phyloP scores from a whole-genome alignment of 2,113 vertebrate species.

The Prolemur simus region DNA sequence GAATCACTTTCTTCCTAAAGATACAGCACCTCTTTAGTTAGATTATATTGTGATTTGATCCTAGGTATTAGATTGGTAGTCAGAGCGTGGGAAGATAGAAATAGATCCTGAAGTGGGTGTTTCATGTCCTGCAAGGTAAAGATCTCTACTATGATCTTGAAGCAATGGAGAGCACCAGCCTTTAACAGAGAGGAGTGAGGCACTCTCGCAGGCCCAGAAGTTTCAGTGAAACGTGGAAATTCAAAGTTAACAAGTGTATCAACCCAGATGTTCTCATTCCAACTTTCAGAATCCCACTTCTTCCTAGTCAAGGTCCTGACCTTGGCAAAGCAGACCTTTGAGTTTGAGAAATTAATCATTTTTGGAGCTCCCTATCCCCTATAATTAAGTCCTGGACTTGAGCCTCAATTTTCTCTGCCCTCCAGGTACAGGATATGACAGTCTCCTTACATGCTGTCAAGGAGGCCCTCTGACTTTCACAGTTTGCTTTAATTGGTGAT shows the following conservation, averaged over 20 bases:
- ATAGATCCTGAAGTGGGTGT: background rate
- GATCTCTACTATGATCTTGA: background rate
- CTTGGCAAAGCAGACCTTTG: background rate
- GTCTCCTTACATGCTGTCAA: background rate
- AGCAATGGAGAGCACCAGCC: background rate
- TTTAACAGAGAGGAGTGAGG: background rate
- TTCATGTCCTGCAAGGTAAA: background rate
- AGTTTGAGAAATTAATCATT: background rate
- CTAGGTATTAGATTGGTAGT: background rate
- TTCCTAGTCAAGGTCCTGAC: background rate
- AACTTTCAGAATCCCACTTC: background rate
- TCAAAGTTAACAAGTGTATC: background rate
- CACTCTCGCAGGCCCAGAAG: background rate
- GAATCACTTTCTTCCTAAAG: background rate
- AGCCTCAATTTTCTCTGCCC: background rate
- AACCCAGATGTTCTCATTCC: background rate
- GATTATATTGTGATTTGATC: background rate
- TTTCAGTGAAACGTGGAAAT: background rate
- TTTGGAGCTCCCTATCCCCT: background rate
- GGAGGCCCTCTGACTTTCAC: background rate
- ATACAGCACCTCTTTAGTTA: background rate
- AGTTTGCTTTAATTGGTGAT: slow-evolving; percentile 35
- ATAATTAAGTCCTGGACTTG: background rate
- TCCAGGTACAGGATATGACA: background rate
- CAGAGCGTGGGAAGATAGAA: background rate